A percentile compares a stretch with the other conserved stretches of the same genome.
Evolutionary conservation across 1,140 invertebrate genomes (phyloP).

Genomic region (Drosophila ambigua): DNA sequence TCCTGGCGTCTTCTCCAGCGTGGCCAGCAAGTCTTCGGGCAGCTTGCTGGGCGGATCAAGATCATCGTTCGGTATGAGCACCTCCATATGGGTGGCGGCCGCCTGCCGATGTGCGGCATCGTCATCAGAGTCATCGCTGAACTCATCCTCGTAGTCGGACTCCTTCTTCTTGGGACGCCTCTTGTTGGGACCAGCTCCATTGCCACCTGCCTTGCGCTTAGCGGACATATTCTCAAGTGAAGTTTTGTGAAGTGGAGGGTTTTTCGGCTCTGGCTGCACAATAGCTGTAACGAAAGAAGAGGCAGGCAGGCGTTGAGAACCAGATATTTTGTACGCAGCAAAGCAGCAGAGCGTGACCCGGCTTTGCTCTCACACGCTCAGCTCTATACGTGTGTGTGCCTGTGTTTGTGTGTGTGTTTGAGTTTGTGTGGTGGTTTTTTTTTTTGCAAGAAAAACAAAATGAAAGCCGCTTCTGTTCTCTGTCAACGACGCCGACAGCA

Average conservation of each 20-base stretch:
- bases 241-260: conserved; percentile 16
- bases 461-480: conserved; percentile 60
- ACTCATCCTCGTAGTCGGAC: conserved; percentile 85
- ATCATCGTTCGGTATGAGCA: conserved; percentile 84
- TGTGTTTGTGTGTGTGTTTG: conserved; percentile 14
- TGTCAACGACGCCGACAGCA: conserved; percentile 53
- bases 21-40: conserved; percentile 86
- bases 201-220: conserved; percentile 81
- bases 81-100: conserved; percentile 83
- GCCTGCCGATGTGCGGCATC: conserved; percentile 69
- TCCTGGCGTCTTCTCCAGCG: conserved; percentile 86
- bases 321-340: conserved; percentile 46
- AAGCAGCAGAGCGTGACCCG: conserved; percentile 3
- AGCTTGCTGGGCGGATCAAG: conserved; percentile 84
- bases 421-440: conserved; percentile 70
- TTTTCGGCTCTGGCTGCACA: conserved; percentile 32
- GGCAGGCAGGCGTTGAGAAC: conserved; percentile 31
- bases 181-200: conserved; percentile 82
- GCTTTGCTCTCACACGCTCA: conserved; percentile 46
- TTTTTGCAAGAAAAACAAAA: conserved; percentile 81
- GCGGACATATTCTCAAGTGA: conserved; percentile 68
- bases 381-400: too few species aligned
- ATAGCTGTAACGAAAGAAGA: conserved; percentile 54
- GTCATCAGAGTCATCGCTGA: conserved; percentile 84
- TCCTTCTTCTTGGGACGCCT: conserved; percentile 85